Conservation (phyloP, 2,797 vertebrate genomes). For the Liparis tanakae region DNA sequence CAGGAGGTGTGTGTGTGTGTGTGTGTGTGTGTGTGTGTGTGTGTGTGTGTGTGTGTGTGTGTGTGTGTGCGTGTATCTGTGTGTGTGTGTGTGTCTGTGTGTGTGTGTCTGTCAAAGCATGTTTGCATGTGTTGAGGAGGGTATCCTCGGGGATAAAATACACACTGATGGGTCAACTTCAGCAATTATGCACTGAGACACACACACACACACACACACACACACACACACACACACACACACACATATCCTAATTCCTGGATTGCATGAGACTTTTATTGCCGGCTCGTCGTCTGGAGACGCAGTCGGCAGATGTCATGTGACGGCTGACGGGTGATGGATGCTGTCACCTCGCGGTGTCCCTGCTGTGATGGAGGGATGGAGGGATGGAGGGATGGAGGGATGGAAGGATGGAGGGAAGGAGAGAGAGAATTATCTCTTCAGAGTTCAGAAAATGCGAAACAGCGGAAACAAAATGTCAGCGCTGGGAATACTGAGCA, state of each 20-base stretch:
- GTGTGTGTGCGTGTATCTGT: slow-evolving; percentile 17
- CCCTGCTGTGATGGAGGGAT: slow-evolving; percentile 56
- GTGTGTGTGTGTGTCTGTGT: slow-evolving; percentile 17
- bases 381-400: too few relatives aligned
- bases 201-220: not conserved
- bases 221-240: not conserved
- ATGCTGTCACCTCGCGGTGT: slow-evolving; percentile 78
- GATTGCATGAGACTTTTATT: slow-evolving; percentile 50
- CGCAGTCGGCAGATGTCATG: slow-evolving; percentile 67
- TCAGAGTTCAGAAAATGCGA: slow-evolving; percentile 63
- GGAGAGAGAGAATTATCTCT: slow-evolving; percentile 55
- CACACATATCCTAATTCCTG: too few relatives aligned
- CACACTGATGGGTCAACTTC: slow-evolving; percentile 28
- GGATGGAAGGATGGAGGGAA: slow-evolving; percentile 5
- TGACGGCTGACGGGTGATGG: slow-evolving; percentile 69
- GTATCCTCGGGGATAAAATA: slow-evolving; percentile 16
- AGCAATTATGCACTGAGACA: slow-evolving; percentile 11
- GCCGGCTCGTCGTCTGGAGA: slow-evolving; percentile 57
- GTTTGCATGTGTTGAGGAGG: slow-evolving; percentile 1
- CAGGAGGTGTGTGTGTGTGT: not conserved
- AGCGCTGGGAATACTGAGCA: slow-evolving; percentile 77
- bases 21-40: too few relatives aligned
- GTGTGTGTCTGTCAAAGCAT: slow-evolving; percentile 16
- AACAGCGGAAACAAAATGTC: slow-evolving; percentile 72
- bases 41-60: not conserved